A percentile compares a stretch with the other conserved stretches of the same genome.
Conservation (phyloP, 2,888 invertebrate genomes). For the Ophraella communa region DNA sequence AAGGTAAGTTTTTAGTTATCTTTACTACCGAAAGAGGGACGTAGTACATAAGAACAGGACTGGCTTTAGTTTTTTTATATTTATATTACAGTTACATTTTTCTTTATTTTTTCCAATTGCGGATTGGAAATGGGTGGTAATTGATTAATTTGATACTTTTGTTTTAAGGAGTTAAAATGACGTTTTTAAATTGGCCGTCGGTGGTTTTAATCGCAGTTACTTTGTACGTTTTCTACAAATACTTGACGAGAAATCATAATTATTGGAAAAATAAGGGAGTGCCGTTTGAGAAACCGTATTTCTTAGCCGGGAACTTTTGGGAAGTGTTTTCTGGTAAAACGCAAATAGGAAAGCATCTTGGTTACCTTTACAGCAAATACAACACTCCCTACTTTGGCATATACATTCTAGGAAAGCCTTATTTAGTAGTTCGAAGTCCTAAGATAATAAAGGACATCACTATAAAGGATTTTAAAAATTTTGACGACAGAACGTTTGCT, state of each 20-base stretch:
- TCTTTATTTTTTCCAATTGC: no score
- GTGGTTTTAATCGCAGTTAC: slow-evolving; percentile 34
- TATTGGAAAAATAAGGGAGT: slow-evolving; percentile 47
- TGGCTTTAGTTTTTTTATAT: no score
- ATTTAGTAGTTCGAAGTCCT: slow-evolving; percentile 59
- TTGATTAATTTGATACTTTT: neutral
- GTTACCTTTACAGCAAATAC: slow-evolving; percentile 52
- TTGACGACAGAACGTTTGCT: slow-evolving; percentile 61
- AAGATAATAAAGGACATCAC: slow-evolving; percentile 60
- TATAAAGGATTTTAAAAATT: slow-evolving; percentile 61
- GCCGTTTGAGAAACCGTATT: slow-evolving; percentile 44
- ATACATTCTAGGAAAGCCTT: slow-evolving; percentile 61
- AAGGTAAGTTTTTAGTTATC: no score
- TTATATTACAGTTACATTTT: no score
- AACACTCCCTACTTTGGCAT: slow-evolving; percentile 58
- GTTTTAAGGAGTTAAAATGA: neutral
- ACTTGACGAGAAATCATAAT: slow-evolving; percentile 42
- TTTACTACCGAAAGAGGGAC: no score
- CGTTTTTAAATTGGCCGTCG: slow-evolving; percentile 25
- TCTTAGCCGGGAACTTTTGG: slow-evolving; percentile 48
- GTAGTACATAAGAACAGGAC: no score
- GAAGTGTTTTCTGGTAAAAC: slow-evolving; percentile 47
- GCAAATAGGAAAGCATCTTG: slow-evolving; percentile 55
- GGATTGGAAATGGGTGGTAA: no score
- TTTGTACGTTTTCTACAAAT: slow-evolving; percentile 36